Percentiles rank a stretch among this genome's conserved stretches.
These are phyloP conservation scores for Oithona nana DNA, from an alignment of 2,888 invertebrate species.

Conservation along the genomic window DNA sequence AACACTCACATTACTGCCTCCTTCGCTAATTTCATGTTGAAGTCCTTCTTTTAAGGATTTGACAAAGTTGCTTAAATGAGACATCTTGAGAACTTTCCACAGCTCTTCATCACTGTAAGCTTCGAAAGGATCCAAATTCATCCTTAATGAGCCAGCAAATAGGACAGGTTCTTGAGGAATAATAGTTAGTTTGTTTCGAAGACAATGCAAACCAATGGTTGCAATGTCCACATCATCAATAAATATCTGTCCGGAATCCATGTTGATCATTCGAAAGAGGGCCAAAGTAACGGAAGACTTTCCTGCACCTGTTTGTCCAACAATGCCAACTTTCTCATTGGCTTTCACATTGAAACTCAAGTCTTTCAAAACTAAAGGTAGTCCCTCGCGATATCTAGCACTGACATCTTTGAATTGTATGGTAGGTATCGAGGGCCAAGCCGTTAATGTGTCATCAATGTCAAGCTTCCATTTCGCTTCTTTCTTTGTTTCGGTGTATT, in stretches of 20 bases:
- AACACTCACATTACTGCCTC: conserved; percentile 55
- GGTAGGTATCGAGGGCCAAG: conserved; percentile 65
- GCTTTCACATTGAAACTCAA: conserved; percentile 47
- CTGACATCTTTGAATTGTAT: conserved; percentile 61
- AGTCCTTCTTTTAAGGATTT: conserved; percentile 54
- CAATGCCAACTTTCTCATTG: conserved; percentile 47
- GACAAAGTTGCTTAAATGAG: conserved; percentile 70
- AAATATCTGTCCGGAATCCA: conserved; percentile 25
- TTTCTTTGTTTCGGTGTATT: conserved; percentile 53
- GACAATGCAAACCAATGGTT: conserved; percentile 37
- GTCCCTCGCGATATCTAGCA: conserved; percentile 64
- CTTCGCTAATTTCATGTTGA: conserved; percentile 65
- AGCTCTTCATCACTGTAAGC: conserved; percentile 55
- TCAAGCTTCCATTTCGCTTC: conserved; percentile 20
- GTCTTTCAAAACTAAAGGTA: conserved; percentile 65
- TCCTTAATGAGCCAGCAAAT: conserved; percentile 71
- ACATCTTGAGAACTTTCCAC: conserved; percentile 69
- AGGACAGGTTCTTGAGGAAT: conserved; percentile 63
- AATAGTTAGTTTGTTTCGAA: conserved; percentile 28
- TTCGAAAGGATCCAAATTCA: conserved; percentile 81
- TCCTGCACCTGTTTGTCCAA: conserved; percentile 25
- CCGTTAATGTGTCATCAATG: conserved; percentile 38
- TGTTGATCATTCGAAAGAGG: conserved; percentile 28
- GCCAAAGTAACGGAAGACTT: conserved; percentile 28
- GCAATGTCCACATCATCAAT: conserved; percentile 31